These are phyloP conservation scores for Myripristis jacobus DNA, from an alignment of 2,797 vertebrate species.

Conservation along the genomic window DNA sequence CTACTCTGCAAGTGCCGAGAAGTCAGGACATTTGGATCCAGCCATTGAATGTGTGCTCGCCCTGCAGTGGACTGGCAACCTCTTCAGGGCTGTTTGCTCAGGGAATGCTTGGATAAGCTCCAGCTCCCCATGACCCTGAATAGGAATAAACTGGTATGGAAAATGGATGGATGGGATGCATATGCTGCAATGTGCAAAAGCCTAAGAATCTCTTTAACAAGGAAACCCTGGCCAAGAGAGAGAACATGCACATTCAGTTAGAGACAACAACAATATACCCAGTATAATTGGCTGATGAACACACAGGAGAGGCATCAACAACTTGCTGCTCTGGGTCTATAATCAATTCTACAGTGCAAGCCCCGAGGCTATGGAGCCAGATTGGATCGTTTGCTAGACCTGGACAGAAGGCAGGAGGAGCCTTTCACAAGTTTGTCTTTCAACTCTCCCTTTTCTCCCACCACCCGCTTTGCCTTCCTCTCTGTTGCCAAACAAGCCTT, in stretches of 20 bases:
- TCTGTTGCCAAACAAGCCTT: constrained; percentile 19
- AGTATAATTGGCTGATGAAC: constrained; percentile 58
- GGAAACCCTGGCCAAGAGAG: constrained; percentile 28
- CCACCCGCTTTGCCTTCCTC: constrained; percentile 13
- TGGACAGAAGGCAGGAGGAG: constrained; percentile 40
- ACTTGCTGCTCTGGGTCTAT: constrained; percentile 36
- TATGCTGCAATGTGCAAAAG: too few relatives aligned
- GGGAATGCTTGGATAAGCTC: too few relatives aligned
- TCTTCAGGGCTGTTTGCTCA: too few relatives aligned
- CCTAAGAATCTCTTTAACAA: constrained; percentile 29
- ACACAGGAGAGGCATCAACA: constrained; percentile 54
- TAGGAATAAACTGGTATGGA: too few relatives aligned
- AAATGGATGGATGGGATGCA: too few relatives aligned
- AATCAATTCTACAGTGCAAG: constrained; percentile 58
- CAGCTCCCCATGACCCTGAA: too few relatives aligned
- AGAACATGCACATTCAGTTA: constrained; percentile 24
- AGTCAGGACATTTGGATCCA: too few relatives aligned
- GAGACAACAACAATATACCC: constrained; percentile 26
- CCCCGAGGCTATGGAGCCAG: constrained; percentile 63
- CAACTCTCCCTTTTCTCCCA: constrained; percentile 23
- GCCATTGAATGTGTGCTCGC: too few relatives aligned
- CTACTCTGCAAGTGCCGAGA: too few relatives aligned
- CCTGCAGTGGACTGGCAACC: too few relatives aligned
- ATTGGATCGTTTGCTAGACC: constrained; percentile 48
- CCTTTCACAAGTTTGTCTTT: constrained; percentile 49